A percentile compares a stretch with the other conserved stretches of the same genome.
Conservation (phyloP, 1,140 invertebrate species). For the Ceratoteleas bidentatus region DNA sequence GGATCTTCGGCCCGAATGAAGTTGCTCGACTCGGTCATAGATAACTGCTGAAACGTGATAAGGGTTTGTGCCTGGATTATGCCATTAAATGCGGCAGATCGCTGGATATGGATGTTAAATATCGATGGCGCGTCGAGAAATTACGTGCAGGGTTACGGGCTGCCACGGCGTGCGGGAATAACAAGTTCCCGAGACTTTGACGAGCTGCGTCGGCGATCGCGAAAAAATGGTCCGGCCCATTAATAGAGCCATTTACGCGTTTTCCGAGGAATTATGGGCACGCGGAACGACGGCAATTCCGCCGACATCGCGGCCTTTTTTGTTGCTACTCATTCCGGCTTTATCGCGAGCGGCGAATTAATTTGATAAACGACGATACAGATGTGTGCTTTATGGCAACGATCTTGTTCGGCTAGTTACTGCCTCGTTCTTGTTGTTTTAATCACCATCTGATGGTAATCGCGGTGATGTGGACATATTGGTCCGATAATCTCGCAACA, state of each 20-base stretch:
- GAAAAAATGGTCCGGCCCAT: conserved; percentile 22
- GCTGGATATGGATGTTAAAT: conserved; percentile 71
- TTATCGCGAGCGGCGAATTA: conserved; percentile 3
- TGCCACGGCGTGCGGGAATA: conserved; percentile 33
- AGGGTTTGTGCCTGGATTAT: conserved; percentile 69
- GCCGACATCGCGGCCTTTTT: not conserved
- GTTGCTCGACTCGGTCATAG: conserved; percentile 54
- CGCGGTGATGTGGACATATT: too few species aligned
- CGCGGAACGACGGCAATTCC: conserved; percentile 1
- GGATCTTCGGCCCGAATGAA: conserved; percentile 58
- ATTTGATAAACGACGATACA: conserved; percentile 12
- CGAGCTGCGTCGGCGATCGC: conserved; percentile 23
- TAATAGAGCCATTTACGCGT: conserved; percentile 48
- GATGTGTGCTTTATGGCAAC: not conserved
- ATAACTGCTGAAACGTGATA: conserved; percentile 68
- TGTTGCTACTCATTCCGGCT: not conserved
- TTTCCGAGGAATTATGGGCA: conserved; percentile 17
- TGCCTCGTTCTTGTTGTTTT: not conserved
- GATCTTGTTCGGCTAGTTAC: conserved; percentile 2
- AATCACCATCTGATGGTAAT: not conserved
- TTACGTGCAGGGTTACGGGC: conserved; percentile 63
- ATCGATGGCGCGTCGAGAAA: conserved; percentile 65
- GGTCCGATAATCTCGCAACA: too few species aligned
- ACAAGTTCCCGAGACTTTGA: conserved; percentile 26
- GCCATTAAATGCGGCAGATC: conserved; percentile 69